Conservation (phyloP, 2,113 vertebrate genomes). For the Hemiscyllium ocellatum region DNA sequence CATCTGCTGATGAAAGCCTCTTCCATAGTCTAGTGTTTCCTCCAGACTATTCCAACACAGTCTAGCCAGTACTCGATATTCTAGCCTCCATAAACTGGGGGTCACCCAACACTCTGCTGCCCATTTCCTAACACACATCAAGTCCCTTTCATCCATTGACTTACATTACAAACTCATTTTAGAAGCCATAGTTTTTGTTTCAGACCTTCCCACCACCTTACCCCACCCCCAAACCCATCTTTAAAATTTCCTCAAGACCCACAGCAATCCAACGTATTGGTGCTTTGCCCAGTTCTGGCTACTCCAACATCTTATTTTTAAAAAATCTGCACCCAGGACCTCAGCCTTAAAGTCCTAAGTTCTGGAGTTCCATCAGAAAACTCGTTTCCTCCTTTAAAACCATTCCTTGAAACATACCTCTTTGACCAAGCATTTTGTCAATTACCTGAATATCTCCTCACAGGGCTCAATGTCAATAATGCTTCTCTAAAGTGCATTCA, state of each 20-base stretch:
- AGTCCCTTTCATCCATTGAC: neutral
- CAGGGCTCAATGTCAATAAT: neutral
- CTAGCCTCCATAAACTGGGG: neutral
- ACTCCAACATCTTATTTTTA: neutral
- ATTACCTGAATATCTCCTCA: neutral
- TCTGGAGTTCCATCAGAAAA: neutral
- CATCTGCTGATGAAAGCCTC: neutral
- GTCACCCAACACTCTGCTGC: neutral
- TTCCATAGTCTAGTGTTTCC: neutral
- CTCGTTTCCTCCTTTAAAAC: neutral
- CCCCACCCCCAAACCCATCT: neutral
- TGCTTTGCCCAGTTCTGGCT: neutral
- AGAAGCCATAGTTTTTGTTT: neutral
- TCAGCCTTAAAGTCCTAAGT: neutral
- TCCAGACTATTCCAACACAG: neutral
- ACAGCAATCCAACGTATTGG: neutral
- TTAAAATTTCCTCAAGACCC: neutral
- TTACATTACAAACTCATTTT: neutral
- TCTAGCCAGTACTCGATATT: neutral
- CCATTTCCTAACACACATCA: neutral
- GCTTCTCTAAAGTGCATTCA: neutral
- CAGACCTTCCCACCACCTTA: neutral
- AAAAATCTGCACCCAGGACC: neutral
- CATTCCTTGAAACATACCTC: neutral
- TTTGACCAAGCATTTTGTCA: neutral